phyloP scores from a whole-genome alignment of 2,888 invertebrate species.

The Lasioglossum morio region DNA sequence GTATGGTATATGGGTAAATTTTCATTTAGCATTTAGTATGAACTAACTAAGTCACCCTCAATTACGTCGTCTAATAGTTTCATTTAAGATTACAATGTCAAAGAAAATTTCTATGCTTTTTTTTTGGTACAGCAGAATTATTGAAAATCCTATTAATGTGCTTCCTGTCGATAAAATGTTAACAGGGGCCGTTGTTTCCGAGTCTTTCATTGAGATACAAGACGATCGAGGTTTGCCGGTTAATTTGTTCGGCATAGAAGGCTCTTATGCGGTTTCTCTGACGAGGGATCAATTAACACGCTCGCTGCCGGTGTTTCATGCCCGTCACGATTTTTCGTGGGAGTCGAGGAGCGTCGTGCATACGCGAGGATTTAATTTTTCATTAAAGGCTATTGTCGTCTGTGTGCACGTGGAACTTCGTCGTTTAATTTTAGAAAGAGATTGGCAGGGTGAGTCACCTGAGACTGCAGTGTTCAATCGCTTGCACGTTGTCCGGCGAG shows the following conservation, averaged over 20 bases:
- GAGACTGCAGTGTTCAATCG: background rate
- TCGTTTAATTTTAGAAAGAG: background rate
- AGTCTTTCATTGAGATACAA: constrained; percentile 35
- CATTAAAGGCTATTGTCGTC: background rate
- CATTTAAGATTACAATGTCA: too few species aligned
- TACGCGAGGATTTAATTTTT: background rate
- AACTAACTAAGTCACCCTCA: too few species aligned
- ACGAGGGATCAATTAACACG: constrained; percentile 58
- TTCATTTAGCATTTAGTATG: too few species aligned
- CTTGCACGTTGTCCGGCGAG: background rate
- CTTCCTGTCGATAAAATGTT: too few species aligned
- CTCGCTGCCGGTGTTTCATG: background rate
- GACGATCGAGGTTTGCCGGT: constrained; percentile 56
- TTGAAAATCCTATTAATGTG: too few species aligned
- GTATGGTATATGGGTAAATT: too few species aligned
- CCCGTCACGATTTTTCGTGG: background rate
- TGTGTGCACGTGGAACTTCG: background rate
- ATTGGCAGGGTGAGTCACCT: background rate
- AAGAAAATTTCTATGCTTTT: too few species aligned
- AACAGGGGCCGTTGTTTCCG: constrained; percentile 23
- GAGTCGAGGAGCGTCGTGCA: background rate
- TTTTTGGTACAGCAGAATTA: too few species aligned
- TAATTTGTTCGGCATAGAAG: constrained; percentile 57
- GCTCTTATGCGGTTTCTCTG: constrained; percentile 42
- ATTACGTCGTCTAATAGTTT: too few species aligned